phyloP scores from a whole-genome alignment of 2,888 invertebrate species.

The Tetragonula carbonaria region DNA sequence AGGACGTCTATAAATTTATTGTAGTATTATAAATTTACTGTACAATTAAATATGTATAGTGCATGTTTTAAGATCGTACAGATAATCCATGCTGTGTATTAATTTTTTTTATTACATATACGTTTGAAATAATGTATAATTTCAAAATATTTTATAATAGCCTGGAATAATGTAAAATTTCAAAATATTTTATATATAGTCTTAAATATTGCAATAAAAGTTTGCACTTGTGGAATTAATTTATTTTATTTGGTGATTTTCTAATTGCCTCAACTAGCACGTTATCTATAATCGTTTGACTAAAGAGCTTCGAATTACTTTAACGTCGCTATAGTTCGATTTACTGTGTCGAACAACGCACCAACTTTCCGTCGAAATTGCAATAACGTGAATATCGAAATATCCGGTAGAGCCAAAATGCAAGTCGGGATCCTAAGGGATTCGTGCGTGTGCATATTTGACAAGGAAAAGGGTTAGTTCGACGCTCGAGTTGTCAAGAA shows the following conservation, averaged over 20 bases:
- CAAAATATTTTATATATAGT: no score
- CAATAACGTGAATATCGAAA: not conserved
- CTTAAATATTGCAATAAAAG: not conserved
- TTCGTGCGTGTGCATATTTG: slow-evolving; percentile 12
- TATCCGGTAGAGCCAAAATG: not conserved
- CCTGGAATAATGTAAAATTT: no score
- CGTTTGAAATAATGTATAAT: no score
- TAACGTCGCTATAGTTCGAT: not conserved
- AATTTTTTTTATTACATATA: no score
- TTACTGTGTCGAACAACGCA: not conserved
- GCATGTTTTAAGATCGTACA: no score
- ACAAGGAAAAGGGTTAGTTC: not conserved
- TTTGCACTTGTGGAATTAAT: not conserved
- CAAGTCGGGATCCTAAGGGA: not conserved
- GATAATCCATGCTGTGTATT: no score
- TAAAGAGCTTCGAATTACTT: not conserved
- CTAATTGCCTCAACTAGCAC: not conserved
- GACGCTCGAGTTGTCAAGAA: not conserved
- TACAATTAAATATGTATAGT: no score
- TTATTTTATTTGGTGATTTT: not conserved
- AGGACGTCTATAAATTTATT: no score
- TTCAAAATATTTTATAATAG: no score
- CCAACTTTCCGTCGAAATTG: not conserved
- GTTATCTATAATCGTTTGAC: not conserved
- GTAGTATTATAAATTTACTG: no score